Base-by-base conservation (phyloP, 2,113 vertebrate genomes). In the Parotia lawesii region DNA sequence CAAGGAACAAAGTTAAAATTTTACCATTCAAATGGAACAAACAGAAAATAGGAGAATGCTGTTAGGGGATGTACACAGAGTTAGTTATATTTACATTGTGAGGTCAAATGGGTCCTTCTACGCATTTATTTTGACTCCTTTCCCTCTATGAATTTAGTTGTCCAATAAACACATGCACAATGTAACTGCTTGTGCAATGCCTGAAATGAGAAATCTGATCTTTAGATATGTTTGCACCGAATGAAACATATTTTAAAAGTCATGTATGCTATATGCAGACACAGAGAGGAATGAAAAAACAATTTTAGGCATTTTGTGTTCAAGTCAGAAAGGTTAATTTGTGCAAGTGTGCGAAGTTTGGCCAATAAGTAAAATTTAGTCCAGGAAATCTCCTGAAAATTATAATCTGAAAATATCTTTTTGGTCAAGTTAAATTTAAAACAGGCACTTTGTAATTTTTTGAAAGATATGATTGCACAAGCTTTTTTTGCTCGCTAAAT, bases 21-120 rank as follows among this genome's bases (percentile, higher is more conserved):
- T 70, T 82, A 75, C 25, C 13, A 8, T 48, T 48, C 48, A 48
- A 48, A 48, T 25, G 47, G 47, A 85, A 71, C 12, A 90, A 78
- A 66, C 0, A 4, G 22, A 62, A 89, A 87, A 42, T 16, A 74
- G 16, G 10, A 74, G 38, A 71, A 82, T 82, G 8, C 2, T 66
- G 10, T 44, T 42, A 73, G 8, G 0, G 4, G 2, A 27, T 8
- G 11, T 38, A 70, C 8, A 19, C 7, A n/a, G 3, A 60, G 7
- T 54, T 65, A 54, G 44, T 44, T 72, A 40, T 25, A 47, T 76
- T 87, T 64, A n/a, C 11, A 44, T 21, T 85, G 11, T 53, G 19
- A 95, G 31, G 38, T 81, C 28, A 48, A 9, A 17, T 58, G 11
- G 14, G 42, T 74, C 29, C 33, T 72, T 91, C 54, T 76, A 12